Evolutionary conservation across 2,797 vertebrate species (phyloP).

Genomic region (Enteromius viviparus): DNA sequence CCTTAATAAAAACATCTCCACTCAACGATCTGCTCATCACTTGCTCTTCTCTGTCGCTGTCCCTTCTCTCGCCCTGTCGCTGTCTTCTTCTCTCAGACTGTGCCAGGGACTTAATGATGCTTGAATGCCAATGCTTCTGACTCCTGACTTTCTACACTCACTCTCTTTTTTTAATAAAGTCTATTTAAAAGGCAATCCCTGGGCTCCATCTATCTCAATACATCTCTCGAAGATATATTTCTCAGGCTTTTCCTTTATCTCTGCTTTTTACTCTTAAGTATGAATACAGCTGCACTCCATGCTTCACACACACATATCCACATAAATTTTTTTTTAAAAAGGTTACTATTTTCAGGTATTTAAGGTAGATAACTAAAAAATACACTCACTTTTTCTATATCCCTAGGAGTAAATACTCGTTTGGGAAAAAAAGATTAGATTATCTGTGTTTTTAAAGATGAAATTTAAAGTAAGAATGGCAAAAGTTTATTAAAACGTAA

Average conservation of each 20-base stretch:
- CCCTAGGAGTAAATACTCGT: neutral
- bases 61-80: slow-evolving; percentile 55
- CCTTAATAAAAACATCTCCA: slow-evolving; percentile 84
- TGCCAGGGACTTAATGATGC: slow-evolving; percentile 82
- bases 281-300: slow-evolving; percentile 33
- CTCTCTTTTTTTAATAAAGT: slow-evolving; percentile 74
- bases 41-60: slow-evolving; percentile 57
- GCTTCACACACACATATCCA: slow-evolving; percentile 3
- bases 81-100: slow-evolving; percentile 64
- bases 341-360: neutral
- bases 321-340: neutral
- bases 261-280: slow-evolving; percentile 48
- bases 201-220: slow-evolving; percentile 71
- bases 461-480: neutral
- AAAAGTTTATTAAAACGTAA: neutral
- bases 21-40: slow-evolving; percentile 71
- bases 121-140: slow-evolving; percentile 80
- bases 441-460: neutral
- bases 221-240: slow-evolving; percentile 67
- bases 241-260: slow-evolving; percentile 57
- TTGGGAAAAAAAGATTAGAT: neutral
- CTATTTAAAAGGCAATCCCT: slow-evolving; percentile 76
- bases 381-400: neutral
- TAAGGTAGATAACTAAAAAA: neutral
- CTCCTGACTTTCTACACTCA: slow-evolving; percentile 69